Evolutionary conservation across 2,888 invertebrate species (phyloP).

Genomic region (Acanthococcus lagerstroemiae): DNA sequence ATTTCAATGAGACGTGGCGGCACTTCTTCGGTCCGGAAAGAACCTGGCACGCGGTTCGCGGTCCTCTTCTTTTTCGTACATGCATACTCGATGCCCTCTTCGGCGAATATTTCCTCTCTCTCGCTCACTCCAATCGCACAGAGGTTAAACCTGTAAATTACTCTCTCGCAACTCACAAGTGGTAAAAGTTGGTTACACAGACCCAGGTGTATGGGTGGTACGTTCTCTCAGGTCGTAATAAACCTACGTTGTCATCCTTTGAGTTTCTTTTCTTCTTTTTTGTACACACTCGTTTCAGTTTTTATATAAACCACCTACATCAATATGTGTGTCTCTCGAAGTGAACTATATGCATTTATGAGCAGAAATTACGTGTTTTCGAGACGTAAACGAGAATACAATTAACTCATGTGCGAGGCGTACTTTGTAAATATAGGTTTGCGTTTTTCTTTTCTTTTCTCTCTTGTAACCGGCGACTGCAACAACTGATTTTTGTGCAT

Average conservation of each 20-base stretch:
- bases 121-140: background rate
- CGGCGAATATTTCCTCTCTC: background rate
- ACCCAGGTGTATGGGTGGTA: background rate
- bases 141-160: background rate
- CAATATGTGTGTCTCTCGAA: background rate
- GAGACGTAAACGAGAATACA: background rate
- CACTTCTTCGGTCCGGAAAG: background rate
- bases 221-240: background rate
- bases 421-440: background rate
- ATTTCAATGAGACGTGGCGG: background rate
- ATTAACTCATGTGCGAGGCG: background rate
- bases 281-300: background rate
- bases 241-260: constrained; percentile 9
- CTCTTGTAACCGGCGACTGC: too few relatives aligned
- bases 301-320: background rate
- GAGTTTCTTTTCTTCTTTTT: background rate
- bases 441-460: background rate
- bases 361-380: background rate
- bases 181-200: background rate
- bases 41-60: too few relatives aligned
- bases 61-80: background rate
- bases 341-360: background rate
- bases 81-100: too few relatives aligned
- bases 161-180: too few relatives aligned
- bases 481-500: too few relatives aligned